phyloP scores from a whole-genome alignment of 2,888 invertebrate genomes.

The Trissolcus brochymenae region DNA sequence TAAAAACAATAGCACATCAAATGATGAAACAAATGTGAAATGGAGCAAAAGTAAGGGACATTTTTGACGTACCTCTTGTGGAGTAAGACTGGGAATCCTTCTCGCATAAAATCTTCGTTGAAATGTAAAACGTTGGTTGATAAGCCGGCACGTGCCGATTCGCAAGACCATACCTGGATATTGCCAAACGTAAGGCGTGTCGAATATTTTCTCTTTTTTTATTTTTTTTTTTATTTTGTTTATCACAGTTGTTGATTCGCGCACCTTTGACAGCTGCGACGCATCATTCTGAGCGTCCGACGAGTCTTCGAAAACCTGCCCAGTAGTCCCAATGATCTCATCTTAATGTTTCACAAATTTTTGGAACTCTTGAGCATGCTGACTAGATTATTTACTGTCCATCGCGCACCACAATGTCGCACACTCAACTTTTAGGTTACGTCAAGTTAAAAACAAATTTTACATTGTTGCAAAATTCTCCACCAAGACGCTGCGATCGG shows the following conservation, averaged over 20 bases:
- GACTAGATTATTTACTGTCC: constrained; percentile 8
- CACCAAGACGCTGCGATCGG: too few relatives aligned
- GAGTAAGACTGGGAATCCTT: constrained; percentile 72
- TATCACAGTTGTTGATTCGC: constrained; percentile 28
- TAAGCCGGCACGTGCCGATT: constrained; percentile 44
- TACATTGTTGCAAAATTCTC: too few relatives aligned
- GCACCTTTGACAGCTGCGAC: constrained; percentile 6
- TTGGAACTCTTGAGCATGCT: constrained; percentile 8
- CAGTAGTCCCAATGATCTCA: constrained; percentile 15
- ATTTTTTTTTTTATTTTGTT: constrained; percentile 5
- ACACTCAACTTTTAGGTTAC: too few relatives aligned
- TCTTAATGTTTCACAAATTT: neutral
- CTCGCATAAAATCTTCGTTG: constrained; percentile 63
- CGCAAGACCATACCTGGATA: constrained; percentile 48
- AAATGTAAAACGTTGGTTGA: constrained; percentile 50
- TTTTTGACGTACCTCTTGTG: constrained; percentile 72
- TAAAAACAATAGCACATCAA: neutral
- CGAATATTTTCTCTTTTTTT: constrained; percentile 2
- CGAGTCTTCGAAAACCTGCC: constrained; percentile 15
- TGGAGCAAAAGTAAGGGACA: neutral
- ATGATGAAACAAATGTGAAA: neutral
- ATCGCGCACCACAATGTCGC: too few relatives aligned
- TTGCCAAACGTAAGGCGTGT: neutral
- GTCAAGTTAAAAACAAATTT: too few relatives aligned
- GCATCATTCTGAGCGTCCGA: constrained; percentile 16